Evolutionary conservation across 1,140 invertebrate species (phyloP).

Genomic region (Aradophagus sp.): DNA sequence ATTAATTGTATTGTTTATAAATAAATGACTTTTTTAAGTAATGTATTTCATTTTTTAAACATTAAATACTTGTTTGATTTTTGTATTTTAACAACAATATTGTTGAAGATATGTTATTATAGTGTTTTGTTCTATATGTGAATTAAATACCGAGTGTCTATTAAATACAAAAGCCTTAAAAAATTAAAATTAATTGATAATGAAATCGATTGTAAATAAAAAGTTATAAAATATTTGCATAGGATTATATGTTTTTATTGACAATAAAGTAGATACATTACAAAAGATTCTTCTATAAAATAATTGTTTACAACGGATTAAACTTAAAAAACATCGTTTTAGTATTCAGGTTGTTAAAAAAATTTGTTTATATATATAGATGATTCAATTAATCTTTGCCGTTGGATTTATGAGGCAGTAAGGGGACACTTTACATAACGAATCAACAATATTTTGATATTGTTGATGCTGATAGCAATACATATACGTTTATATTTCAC

Average conservation of each 20-base stretch:
- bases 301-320: conserved; percentile 12
- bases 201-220: too few relatives aligned
- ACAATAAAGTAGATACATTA: conserved; percentile 50
- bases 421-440: conserved; percentile 15
- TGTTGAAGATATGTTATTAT: too few relatives aligned
- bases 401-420: conserved; percentile 11
- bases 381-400: conserved; percentile 2
- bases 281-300: conserved; percentile 32
- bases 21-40: too few relatives aligned
- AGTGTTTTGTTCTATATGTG: too few relatives aligned
- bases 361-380: neutral
- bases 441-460: conserved; percentile 18
- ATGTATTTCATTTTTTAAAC: too few relatives aligned
- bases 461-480: conserved; percentile 31
- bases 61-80: too few relatives aligned
- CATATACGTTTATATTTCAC: conserved; percentile 6
- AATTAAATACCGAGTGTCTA: too few relatives aligned
- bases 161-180: too few relatives aligned
- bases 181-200: too few relatives aligned
- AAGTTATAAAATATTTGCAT: neutral
- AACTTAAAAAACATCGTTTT: conserved; percentile 16
- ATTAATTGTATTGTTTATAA: too few relatives aligned
- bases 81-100: too few relatives aligned
- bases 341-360: conserved; percentile 10
- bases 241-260: conserved; percentile 50